These are phyloP conservation scores for Dasyornis broadbenti DNA, from an alignment of 2,113 vertebrate genomes.

Conservation along the genomic window DNA sequence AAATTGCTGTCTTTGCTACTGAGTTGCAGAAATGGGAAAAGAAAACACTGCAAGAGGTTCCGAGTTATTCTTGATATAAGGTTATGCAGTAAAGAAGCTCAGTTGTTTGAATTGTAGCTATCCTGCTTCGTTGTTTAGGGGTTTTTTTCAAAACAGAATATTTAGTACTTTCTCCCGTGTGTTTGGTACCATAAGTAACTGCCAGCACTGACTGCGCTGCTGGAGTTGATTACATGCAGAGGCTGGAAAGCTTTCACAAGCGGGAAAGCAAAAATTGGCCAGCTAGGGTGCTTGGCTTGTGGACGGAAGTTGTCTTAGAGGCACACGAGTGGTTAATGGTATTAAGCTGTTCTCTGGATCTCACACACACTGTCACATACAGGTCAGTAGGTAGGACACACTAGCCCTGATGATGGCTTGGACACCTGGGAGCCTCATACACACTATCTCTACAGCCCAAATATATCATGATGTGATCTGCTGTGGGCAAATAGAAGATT, in stretches of 20 bases:
- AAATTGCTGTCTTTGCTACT: not conserved
- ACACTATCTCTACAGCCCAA: not conserved
- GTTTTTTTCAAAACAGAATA: not conserved
- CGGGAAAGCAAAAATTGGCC: not conserved
- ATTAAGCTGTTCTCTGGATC: not conserved
- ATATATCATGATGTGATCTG: not conserved
- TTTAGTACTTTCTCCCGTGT: not conserved
- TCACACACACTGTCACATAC: fast-evolving
- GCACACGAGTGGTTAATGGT: not conserved
- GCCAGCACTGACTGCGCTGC: not conserved
- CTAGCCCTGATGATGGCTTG: not conserved
- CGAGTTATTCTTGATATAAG: not conserved
- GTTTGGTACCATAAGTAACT: not conserved
- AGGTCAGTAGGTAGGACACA: not conserved
- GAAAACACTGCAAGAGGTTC: not conserved
- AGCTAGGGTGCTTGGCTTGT: not conserved
- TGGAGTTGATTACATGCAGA: not conserved
- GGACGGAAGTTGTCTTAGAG: not conserved
- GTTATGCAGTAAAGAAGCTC: not conserved
- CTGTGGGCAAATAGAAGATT: not conserved
- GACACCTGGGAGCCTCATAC: not conserved
- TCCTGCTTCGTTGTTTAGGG: not conserved
- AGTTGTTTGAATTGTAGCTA: not conserved
- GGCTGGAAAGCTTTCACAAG: not conserved
- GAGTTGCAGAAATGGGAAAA: not conserved